Evolutionary conservation across 2,888 invertebrate genomes (phyloP).

Genomic region (Papilio protenor): DNA sequence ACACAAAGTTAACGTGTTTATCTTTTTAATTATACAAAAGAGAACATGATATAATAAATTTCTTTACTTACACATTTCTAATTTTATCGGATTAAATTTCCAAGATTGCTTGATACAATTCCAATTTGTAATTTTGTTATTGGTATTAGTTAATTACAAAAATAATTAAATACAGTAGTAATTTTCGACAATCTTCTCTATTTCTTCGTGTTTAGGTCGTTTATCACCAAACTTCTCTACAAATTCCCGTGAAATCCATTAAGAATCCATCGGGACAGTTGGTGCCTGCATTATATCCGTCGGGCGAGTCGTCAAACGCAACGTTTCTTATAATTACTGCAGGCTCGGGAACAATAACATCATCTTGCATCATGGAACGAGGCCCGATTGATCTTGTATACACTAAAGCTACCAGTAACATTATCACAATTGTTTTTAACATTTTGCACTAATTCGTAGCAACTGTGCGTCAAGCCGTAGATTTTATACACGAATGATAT

Average conservation of each 20-base stretch:
- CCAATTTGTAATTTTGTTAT: neutral
- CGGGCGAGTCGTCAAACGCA: constrained; percentile 64
- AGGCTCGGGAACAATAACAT: constrained; percentile 48
- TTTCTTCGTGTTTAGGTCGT: neutral
- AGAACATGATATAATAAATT: neutral
- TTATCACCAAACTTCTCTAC: constrained; percentile 71
- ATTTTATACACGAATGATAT: constrained; percentile 42
- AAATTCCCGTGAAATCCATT: constrained; percentile 61
- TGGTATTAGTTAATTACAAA: neutral
- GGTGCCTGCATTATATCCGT: constrained; percentile 33
- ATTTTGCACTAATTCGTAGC: constrained; percentile 39
- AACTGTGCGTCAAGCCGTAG: constrained; percentile 46
- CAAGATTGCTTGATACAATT: neutral
- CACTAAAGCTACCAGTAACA: constrained; percentile 23
- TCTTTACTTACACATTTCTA: neutral
- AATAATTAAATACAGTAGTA: too few relatives aligned
- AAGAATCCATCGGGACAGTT: constrained; percentile 62
- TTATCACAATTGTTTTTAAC: constrained; percentile 25
- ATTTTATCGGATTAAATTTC: neutral
- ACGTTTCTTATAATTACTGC: constrained; percentile 55
- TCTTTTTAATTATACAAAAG: neutral
- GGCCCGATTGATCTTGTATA: constrained; percentile 32
- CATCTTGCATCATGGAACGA: constrained; percentile 31
- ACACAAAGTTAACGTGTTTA: neutral
- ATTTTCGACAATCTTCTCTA: neutral